These are phyloP conservation scores for Eristalinus aeneus DNA, from an alignment of 2,888 invertebrate species.

Conservation along the genomic window DNA sequence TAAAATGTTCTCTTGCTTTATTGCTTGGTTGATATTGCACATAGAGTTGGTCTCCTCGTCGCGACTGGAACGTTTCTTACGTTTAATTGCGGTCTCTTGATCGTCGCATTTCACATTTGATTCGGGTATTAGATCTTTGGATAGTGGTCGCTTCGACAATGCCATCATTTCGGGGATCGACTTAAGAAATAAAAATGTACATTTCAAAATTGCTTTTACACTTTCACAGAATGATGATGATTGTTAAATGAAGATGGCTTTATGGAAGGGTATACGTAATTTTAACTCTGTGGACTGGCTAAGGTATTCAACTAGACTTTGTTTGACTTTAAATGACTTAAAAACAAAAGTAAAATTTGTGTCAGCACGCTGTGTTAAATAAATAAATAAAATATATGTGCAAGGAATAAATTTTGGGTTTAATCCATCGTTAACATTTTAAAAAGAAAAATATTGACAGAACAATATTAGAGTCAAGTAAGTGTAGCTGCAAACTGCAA, in stretches of 20 bases:
- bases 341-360: no score
- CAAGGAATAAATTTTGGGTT: no score
- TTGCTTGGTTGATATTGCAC: constrained; percentile 72
- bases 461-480: no score
- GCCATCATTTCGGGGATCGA: constrained; percentile 76
- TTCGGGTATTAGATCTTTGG: constrained; percentile 78
- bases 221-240: not conserved
- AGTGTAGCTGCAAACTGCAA: no score
- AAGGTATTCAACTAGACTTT: no score
- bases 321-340: no score
- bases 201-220: constrained; percentile 3
- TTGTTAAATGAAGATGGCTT: not conserved
- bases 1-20: constrained; percentile 63
- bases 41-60: constrained; percentile 77
- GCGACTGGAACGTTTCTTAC: constrained; percentile 79
- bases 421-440: no score
- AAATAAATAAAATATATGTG: no score
- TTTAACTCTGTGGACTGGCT: not conserved
- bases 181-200: constrained; percentile 16
- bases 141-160: constrained; percentile 79
- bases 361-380: no score
- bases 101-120: constrained; percentile 77
- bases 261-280: not conserved
- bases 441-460: no score
- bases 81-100: constrained; percentile 78